These are phyloP conservation scores for Threskiornis aethiopicus DNA, from an alignment of 2,797 vertebrate species.

Conservation along the genomic window DNA sequence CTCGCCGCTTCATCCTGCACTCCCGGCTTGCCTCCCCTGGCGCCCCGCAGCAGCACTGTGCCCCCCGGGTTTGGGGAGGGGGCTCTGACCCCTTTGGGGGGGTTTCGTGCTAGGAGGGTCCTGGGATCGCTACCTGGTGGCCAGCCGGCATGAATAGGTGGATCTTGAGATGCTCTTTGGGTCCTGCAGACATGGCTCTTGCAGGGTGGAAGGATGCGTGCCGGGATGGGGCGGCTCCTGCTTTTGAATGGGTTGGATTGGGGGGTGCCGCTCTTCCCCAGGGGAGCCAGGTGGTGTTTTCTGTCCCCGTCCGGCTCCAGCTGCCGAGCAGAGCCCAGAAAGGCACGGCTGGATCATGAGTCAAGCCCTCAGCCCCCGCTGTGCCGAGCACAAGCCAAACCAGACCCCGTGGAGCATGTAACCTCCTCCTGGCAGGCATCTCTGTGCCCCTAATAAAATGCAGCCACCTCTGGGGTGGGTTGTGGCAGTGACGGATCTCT, in stretches of 20 bases:
- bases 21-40: accelerated
- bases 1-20: background rate
- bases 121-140: background rate
- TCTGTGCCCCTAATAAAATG: background rate
- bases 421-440: background rate
- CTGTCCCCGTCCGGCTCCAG: background rate
- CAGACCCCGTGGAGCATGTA: background rate
- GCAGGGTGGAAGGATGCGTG: background rate
- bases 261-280: background rate
- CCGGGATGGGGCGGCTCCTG: background rate
- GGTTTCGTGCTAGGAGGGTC: background rate
- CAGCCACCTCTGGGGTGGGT: background rate
- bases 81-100: background rate
- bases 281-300: background rate
- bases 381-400: background rate
- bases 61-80: background rate
- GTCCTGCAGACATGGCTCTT: background rate
- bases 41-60: accelerated
- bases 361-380: background rate
- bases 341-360: background rate
- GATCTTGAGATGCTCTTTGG: background rate
- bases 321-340: background rate
- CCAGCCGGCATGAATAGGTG: background rate
- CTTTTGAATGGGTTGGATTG: background rate
- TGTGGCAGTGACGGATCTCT: background rate